Percentiles rank a stretch among this genome's conserved stretches.
Conservation (phyloP, 2,888 invertebrate species). For the Aspidiotus destructor region DNA sequence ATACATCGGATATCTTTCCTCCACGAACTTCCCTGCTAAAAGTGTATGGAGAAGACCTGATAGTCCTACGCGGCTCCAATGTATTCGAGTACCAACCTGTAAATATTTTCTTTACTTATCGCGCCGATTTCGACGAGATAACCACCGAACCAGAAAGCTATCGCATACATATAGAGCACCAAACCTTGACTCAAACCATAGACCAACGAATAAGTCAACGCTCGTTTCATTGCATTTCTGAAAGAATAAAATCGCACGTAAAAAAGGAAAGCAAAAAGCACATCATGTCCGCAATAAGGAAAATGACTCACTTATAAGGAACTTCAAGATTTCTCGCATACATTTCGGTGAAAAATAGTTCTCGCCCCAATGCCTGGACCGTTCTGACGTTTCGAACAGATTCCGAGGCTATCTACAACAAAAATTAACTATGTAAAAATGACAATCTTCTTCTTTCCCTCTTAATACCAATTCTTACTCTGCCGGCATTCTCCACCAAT, state of each 20-base stretch:
- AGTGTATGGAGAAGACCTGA: too few relatives aligned
- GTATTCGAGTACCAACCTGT: conserved; percentile 42
- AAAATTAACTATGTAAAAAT: not conserved
- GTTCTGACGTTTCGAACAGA: conserved; percentile 44
- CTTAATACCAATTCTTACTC: conserved; percentile 7
- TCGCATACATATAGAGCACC: conserved; percentile 47
- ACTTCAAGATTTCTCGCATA: conserved; percentile 42
- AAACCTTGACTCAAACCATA: conserved; percentile 44
- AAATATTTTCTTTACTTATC: conserved; percentile 43
- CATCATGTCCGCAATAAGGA: not conserved
- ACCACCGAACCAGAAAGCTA: conserved; percentile 46
- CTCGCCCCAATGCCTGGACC: conserved; percentile 42
- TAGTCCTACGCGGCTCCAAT: too few relatives aligned
- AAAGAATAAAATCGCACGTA: not conserved
- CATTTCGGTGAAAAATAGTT: conserved; percentile 41
- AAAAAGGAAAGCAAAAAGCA: not conserved
- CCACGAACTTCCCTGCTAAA: too few relatives aligned
- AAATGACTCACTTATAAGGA: conserved; percentile 42
- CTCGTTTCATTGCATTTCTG: conserved; percentile 42
- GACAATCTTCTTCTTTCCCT: not conserved
- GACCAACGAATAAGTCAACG: conserved; percentile 40
- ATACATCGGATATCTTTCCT: too few relatives aligned
- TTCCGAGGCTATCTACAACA: conserved; percentile 43
- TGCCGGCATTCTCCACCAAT: conserved; percentile 42
- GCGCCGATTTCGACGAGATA: conserved; percentile 44